Conservation (phyloP, 2,113 vertebrate species). For the Tringa solitaria region DNA sequence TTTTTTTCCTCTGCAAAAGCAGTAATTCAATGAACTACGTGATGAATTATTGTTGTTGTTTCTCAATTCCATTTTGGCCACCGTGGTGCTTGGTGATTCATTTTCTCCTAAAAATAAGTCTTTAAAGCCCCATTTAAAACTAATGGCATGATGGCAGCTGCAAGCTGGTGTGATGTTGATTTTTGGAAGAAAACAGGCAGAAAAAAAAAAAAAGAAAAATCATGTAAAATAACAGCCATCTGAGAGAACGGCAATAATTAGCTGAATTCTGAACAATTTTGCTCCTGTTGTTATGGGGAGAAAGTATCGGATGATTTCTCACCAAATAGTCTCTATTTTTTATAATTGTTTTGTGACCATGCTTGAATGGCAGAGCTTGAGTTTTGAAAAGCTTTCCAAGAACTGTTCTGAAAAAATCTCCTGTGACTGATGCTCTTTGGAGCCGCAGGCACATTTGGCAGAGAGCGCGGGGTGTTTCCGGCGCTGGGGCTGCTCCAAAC, state of each 20-base stretch:
- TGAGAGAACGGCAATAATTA: slow-evolving; percentile 17
- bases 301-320: accelerated
- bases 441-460: neutral
- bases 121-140: slow-evolving; percentile 29
- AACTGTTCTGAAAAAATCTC: neutral
- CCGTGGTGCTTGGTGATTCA: neutral
- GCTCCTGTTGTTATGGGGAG: neutral
- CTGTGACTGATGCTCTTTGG: neutral
- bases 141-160: slow-evolving; percentile 26
- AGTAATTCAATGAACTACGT: neutral
- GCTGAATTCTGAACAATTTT: neutral
- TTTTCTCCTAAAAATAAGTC: slow-evolving; percentile 43
- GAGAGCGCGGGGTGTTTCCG: neutral
- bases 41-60: slow-evolving; percentile 14
- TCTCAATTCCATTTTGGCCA: slow-evolving; percentile 25
- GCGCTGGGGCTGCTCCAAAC: neutral
- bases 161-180: slow-evolving; percentile 20
- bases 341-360: neutral
- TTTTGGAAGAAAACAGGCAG: neutral
- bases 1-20: slow-evolving; percentile 7
- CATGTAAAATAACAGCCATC: neutral
- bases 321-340: neutral
- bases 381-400: slow-evolving; percentile 26
- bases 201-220: neutral
- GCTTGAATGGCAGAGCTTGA: neutral